A percentile compares a stretch with the other conserved stretches of the same genome.
phyloP scores from a whole-genome alignment of 2,797 vertebrate species.

The Diglossa cyanea region DNA sequence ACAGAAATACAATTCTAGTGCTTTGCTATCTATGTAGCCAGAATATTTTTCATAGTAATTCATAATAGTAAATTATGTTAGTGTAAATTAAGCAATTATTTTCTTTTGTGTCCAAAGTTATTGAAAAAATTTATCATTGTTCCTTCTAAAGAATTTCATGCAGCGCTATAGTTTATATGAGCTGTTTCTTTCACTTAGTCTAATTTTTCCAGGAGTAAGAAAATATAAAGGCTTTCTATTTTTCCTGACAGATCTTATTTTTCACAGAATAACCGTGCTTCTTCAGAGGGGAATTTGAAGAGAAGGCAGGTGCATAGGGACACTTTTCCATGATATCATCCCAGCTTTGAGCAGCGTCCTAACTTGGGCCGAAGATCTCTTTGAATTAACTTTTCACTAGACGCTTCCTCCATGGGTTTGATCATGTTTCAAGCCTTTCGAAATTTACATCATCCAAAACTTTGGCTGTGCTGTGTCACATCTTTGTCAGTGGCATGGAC shows the following conservation, averaged over 20 bases:
- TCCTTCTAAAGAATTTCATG: not conserved
- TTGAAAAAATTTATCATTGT: not conserved
- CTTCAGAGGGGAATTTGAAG: not conserved
- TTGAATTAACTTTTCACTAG: not conserved
- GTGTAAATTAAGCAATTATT: not conserved
- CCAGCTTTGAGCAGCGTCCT: not conserved
- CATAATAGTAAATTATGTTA: not conserved
- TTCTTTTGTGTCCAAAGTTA: not conserved
- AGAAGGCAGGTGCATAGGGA: not conserved
- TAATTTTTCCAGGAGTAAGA: not conserved
- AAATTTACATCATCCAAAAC: not conserved
- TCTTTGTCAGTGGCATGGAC: rapidly evolving
- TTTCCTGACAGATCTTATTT: not conserved
- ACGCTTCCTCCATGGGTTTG: not conserved
- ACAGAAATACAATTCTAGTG: not conserved
- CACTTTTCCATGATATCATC: not conserved
- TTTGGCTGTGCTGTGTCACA: not conserved
- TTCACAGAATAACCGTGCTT: not conserved
- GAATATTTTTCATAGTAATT: not conserved
- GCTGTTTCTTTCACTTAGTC: not conserved
- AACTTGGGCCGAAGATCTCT: not conserved
- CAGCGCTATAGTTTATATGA: not conserved
- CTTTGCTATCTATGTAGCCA: not conserved
- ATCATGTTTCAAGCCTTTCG: not conserved
- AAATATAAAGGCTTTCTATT: not conserved